Evolutionary conservation across 2,797 vertebrate genomes (phyloP).

Genomic region (Carapus acus): DNA sequence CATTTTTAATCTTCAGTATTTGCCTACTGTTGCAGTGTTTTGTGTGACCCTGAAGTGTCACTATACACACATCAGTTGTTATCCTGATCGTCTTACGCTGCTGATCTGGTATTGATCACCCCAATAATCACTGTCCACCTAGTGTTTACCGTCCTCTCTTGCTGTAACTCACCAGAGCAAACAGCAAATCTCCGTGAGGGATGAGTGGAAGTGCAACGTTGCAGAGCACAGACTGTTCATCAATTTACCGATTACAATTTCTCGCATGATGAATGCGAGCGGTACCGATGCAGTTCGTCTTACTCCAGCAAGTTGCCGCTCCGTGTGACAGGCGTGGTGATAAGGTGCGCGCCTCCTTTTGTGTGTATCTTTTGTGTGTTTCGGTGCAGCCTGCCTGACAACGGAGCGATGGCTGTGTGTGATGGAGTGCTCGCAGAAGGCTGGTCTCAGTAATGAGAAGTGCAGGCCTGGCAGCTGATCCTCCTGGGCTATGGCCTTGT

Average conservation of each 20-base stretch:
- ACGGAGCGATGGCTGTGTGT: constrained; percentile 45
- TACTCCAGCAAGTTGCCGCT: constrained; percentile 27
- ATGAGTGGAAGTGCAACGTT: constrained; percentile 14
- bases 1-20: too few relatives aligned
- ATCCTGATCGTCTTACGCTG: constrained; percentile 8
- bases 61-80: constrained; percentile 1
- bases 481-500: constrained; percentile 29
- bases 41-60: too few relatives aligned
- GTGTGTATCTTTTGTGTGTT: constrained; percentile 26
- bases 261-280: constrained; percentile 30
- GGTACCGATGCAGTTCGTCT: constrained; percentile 31
- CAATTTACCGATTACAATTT: constrained; percentile 40
- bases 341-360: constrained; percentile 24
- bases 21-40: too few relatives aligned
- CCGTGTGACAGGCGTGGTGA: constrained; percentile 16
- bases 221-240: constrained; percentile 18
- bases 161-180: constrained; percentile 18
- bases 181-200: constrained; percentile 15
- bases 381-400: constrained; percentile 43
- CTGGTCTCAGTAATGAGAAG: constrained; percentile 59
- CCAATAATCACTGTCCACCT: constrained; percentile 12
- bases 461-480: constrained; percentile 55
- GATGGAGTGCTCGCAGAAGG: constrained; percentile 60
- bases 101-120: constrained; percentile 26
- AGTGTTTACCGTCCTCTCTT: constrained; percentile 24